Conservation (phyloP, 2,113 vertebrate genomes). For the Muntiacus muntjak region DNA sequence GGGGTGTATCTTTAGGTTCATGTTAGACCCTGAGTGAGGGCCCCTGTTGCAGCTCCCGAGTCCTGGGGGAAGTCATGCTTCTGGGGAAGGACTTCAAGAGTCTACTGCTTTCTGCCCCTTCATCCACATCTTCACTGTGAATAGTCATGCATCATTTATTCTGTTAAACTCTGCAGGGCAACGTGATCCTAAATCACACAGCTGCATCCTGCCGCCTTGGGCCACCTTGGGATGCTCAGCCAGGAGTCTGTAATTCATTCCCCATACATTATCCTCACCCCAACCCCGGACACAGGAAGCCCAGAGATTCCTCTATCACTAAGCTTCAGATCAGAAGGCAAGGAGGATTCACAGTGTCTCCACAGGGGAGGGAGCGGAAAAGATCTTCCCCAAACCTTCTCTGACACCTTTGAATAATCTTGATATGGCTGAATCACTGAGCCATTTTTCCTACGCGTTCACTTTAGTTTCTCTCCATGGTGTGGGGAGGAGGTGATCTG, state of each 20-base stretch:
- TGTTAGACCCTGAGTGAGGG: background rate
- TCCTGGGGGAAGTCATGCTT: background rate
- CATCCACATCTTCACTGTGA: background rate
- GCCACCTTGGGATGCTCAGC: background rate
- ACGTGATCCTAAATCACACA: too few species aligned
- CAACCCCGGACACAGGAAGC: background rate
- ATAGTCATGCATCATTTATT: background rate
- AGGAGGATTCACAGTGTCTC: background rate
- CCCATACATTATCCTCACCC: rapidly evolving
- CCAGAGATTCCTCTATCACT: background rate
- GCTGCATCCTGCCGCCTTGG: background rate
- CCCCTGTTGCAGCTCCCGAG: background rate
- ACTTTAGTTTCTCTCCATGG: background rate
- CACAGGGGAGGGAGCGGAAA: rapidly evolving
- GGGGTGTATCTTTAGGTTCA: too few species aligned
- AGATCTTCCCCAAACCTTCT: too few species aligned
- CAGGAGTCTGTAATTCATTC: background rate
- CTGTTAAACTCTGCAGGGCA: background rate
- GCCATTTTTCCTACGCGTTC: rapidly evolving
- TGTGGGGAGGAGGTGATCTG: rapidly evolving
- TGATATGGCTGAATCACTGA: background rate
- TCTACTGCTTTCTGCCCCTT: background rate
- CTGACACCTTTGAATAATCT: background rate
- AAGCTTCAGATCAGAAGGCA: background rate
- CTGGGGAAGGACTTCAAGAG: background rate